phyloP scores from a whole-genome alignment of 2,888 invertebrate species.

The Drosophila glabriapex region DNA sequence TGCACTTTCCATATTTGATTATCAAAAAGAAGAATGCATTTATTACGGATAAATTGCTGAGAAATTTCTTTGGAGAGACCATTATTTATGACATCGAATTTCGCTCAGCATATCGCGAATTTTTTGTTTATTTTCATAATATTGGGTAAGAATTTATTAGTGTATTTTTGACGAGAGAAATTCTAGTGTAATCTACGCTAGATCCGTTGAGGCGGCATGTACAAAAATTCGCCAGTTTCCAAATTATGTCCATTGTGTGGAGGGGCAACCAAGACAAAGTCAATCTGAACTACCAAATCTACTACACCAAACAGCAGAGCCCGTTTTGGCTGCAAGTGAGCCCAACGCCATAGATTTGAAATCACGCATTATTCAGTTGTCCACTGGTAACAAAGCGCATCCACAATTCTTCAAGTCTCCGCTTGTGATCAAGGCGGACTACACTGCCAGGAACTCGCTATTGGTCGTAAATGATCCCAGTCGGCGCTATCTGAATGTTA shows the following conservation, averaged over 20 bases:
- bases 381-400: constrained; percentile 59
- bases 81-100: constrained; percentile 37
- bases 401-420: constrained; percentile 56
- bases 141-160: constrained; percentile 40
- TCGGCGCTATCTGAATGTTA: constrained; percentile 67
- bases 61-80: constrained; percentile 45
- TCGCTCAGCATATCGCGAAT: constrained; percentile 15
- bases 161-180: background rate
- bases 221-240: constrained; percentile 37
- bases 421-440: constrained; percentile 61
- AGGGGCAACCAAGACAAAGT: constrained; percentile 12
- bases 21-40: constrained; percentile 28
- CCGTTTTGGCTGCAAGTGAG: background rate
- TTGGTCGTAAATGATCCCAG: constrained; percentile 59
- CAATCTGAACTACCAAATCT: background rate
- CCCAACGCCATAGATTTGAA: constrained; percentile 18
- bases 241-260: constrained; percentile 23
- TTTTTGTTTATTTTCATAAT: constrained; percentile 52
- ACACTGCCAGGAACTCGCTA: constrained; percentile 49
- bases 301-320: background rate
- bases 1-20: constrained; percentile 54
- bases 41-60: constrained; percentile 30
- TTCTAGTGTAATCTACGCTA: constrained; percentile 2
- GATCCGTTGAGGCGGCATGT: constrained; percentile 48
- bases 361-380: constrained; percentile 59